A percentile compares a stretch with the other conserved stretches of the same genome.
phyloP scores from a whole-genome alignment of 2,113 vertebrate genomes.

The Etheostoma spectabile region DNA sequence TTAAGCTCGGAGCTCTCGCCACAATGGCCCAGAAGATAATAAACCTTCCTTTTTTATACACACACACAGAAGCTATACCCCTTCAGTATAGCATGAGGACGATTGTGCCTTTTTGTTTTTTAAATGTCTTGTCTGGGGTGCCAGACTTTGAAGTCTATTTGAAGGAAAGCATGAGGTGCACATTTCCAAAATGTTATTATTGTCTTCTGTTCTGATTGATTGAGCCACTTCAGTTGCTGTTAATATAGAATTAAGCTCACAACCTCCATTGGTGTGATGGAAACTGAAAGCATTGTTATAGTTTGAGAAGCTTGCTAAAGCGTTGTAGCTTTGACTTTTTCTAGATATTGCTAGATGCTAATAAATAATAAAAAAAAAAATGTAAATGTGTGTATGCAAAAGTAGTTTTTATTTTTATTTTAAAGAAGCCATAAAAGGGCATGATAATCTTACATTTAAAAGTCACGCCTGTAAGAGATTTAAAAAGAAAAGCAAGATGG shows the following conservation, averaged over 20 bases:
- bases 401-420: not conserved
- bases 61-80: conserved; percentile 24
- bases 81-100: not conserved
- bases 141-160: not conserved
- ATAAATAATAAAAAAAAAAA: not conserved
- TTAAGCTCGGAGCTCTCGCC: conserved; percentile 57
- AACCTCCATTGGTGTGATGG: not conserved
- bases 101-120: conserved; percentile 21
- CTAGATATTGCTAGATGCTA: not conserved
- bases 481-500: conserved; percentile 45
- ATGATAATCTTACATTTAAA: conserved; percentile 25
- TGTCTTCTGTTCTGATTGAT: not conserved
- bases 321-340: not conserved
- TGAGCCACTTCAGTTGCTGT: not conserved
- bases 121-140: conserved; percentile 12
- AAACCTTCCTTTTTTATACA: conserved; percentile 21
- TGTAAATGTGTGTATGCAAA: not conserved
- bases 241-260: not conserved
- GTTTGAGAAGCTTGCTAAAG: not conserved
- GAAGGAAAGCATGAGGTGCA: not conserved
- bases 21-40: conserved; percentile 64
- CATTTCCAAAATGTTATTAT: not conserved
- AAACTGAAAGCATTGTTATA: not conserved
- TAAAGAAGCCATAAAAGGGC: conserved; percentile 19
- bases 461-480: conserved; percentile 29